Percentiles rank a stretch among this genome's conserved stretches.
Conservation (phyloP, 2,797 vertebrate species). For the Enteromius afrohamiltoni region DNA sequence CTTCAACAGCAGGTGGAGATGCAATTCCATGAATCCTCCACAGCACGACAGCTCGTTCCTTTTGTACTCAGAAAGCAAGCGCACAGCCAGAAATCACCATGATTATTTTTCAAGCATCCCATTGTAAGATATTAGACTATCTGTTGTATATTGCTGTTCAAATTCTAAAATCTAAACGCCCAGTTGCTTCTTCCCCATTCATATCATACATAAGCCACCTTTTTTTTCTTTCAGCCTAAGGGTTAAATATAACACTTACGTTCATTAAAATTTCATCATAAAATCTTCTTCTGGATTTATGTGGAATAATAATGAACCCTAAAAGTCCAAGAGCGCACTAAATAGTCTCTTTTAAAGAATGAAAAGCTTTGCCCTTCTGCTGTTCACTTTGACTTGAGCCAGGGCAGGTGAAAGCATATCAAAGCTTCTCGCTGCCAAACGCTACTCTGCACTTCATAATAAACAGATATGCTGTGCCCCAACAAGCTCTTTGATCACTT, state of each 20-base stretch:
- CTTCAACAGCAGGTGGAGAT: slow-evolving; percentile 62
- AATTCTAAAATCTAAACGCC: background rate
- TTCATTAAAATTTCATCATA: background rate
- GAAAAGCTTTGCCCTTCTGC: background rate
- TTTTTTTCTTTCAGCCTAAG: background rate
- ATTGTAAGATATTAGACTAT: background rate
- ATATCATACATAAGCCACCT: background rate
- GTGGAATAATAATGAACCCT: background rate
- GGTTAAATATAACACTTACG: background rate
- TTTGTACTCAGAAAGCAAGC: background rate
- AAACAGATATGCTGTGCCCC: slow-evolving; percentile 52
- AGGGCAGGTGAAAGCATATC: slow-evolving; percentile 58
- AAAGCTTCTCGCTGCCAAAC: slow-evolving; percentile 62
- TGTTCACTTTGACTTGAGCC: slow-evolving; percentile 17
- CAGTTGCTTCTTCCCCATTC: background rate
- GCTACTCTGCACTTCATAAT: slow-evolving; percentile 69
- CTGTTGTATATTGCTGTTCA: background rate
- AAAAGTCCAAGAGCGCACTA: background rate
- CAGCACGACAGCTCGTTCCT: background rate
- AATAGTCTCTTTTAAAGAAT: slow-evolving; percentile 7
- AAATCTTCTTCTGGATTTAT: background rate
- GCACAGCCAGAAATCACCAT: background rate
- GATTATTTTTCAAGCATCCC: background rate
- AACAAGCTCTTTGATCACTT: slow-evolving; percentile 61
- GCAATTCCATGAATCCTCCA: slow-evolving; percentile 48